phyloP scores from a whole-genome alignment of 2,113 vertebrate genomes.

The Phalacrocorax aristotelis region DNA sequence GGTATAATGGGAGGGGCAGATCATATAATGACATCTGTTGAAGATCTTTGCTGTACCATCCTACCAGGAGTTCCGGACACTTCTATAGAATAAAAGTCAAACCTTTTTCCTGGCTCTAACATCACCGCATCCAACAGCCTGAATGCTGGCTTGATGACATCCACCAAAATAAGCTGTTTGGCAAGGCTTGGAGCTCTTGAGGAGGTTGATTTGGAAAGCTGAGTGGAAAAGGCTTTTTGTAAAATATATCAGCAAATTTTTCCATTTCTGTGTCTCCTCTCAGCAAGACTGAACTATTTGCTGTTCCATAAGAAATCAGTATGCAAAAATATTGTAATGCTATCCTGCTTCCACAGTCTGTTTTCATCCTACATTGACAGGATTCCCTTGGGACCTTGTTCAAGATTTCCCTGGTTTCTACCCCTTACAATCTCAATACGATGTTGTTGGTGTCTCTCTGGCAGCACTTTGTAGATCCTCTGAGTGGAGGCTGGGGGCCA shows the following conservation, averaged over 20 bases:
- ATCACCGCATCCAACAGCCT: background rate
- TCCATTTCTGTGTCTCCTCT: background rate
- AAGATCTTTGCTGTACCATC: background rate
- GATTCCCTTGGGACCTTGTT: background rate
- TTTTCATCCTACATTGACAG: background rate
- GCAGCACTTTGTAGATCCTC: background rate
- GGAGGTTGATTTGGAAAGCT: slow-evolving; percentile 22
- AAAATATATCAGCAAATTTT: background rate
- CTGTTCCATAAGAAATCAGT: background rate
- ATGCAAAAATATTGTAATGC: background rate
- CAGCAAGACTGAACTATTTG: background rate
- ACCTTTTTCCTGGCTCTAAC: background rate
- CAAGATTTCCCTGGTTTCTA: background rate
- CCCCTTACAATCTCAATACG: background rate
- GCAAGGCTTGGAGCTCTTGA: background rate
- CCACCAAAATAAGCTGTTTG: background rate
- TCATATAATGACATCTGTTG: background rate
- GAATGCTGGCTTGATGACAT: background rate
- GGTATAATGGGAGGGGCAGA: background rate
- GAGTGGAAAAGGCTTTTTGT: slow-evolving; percentile 1
- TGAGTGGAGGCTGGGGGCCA: background rate
- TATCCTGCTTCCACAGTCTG: background rate
- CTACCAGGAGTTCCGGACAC: background rate
- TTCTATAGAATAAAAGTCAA: background rate
- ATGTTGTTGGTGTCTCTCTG: background rate